Evolutionary conservation across 2,888 invertebrate genomes (phyloP), one percentile per base, ranked within the genome.

Genomic region (Aromia moschata): DNA sequence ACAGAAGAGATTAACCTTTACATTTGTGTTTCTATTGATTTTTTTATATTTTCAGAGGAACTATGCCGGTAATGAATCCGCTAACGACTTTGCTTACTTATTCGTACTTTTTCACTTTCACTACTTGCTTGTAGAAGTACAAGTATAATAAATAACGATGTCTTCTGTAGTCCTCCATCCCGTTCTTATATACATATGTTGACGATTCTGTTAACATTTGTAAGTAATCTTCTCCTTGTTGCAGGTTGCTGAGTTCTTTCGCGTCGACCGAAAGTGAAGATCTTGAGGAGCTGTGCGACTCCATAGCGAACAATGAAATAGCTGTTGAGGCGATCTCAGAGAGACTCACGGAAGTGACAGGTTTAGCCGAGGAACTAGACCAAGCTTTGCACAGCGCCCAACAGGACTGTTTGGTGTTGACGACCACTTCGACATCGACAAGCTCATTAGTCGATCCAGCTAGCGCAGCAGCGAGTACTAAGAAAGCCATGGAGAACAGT

Each of bases 311-410:
- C 67, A 88, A 88, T 77, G 81, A 83, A 63, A 83, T 86, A 67
- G 89, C 89, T 12, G 84, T 89, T 33, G 87, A 87, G 69, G 87
- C 89, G 45, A 89, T 89, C 58, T 84, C 87, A n/a, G 85, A 85
- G 69, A 84, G 84, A 73, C 77, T 89, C 59, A 80, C 84, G 11
- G 87, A 88, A 77, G 88, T 89, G 11, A 87, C 89, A 10, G 84
- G 84, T 56, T 81, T 89, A 15, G 89, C 89, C 1, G 89, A 89
- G 75, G 86, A 87, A 62, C 77, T 89, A 66, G 89, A 89, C 72
- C 83, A 84, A 33, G 83, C 84, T 16, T 77, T 87, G 56, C 79
- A 82, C 36, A 83, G 84, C 64, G 83, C 83, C 7, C 84, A 84
- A 68, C 80, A 80, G 62, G 79, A 81, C 64, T 79, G 80, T 61